Conservation (phyloP, 2,888 invertebrate species). For the Drosophila barbarae region DNA sequence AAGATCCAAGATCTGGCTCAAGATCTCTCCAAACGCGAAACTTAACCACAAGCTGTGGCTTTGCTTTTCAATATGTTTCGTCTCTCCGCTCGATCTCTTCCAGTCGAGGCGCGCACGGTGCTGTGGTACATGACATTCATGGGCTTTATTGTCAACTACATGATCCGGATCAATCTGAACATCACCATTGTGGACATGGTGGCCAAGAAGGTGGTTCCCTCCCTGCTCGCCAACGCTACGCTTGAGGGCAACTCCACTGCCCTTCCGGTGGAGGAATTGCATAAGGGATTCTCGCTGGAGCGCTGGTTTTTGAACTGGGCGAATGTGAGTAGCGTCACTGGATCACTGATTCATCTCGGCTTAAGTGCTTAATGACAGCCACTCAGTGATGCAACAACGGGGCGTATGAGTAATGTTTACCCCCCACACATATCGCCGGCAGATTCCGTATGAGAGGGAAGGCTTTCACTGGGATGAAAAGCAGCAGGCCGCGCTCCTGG, state of each 20-base stretch:
- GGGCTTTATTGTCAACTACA: constrained; percentile 86
- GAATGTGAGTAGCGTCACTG: constrained; percentile 55
- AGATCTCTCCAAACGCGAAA: constrained; percentile 40
- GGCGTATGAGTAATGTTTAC: constrained; percentile 32
- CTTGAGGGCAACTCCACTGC: neutral
- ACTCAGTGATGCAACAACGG: constrained; percentile 22
- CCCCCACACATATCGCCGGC: constrained; percentile 8
- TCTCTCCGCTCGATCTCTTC: constrained; percentile 24
- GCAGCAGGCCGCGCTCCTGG: constrained; percentile 83
- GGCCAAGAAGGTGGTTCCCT: constrained; percentile 32
- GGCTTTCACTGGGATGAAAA: constrained; percentile 84
- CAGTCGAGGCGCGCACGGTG: constrained; percentile 80
- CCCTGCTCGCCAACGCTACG: constrained; percentile 11
- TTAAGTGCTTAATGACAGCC: constrained; percentile 37
- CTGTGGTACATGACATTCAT: constrained; percentile 84
- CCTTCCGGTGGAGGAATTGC: constrained; percentile 1
- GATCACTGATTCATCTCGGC: constrained; percentile 23
- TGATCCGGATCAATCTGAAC: constrained; percentile 85
- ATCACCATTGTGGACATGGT: constrained; percentile 86
- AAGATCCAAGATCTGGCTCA: constrained; percentile 53
- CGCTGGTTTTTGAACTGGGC: constrained; percentile 67
- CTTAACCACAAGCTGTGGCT: constrained; percentile 55
- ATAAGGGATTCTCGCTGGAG: constrained; percentile 60
- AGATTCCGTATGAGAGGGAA: constrained; percentile 69
- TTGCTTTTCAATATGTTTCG: constrained; percentile 39